Percentiles rank a stretch among this genome's conserved stretches.
phyloP scores from a whole-genome alignment of 2,888 invertebrate genomes.

The Timema cristinae region DNA sequence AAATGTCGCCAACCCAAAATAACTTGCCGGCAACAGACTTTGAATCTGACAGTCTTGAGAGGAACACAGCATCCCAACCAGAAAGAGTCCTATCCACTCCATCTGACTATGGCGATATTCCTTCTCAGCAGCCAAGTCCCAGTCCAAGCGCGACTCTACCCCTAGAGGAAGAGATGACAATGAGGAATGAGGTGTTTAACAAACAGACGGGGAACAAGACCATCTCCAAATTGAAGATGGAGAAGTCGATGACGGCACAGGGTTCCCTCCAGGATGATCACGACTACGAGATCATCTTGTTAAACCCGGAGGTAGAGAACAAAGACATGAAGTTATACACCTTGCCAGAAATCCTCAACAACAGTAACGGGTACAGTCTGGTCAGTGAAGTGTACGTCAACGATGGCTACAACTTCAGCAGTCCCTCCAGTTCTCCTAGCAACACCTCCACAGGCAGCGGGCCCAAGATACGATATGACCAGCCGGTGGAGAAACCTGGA shows the following conservation, averaged over 20 bases:
- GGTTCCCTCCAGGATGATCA: slow-evolving; percentile 40
- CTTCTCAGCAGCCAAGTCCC: slow-evolving; percentile 68
- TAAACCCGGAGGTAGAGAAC: slow-evolving; percentile 36
- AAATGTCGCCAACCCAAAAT: neutral
- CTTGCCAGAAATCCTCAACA: slow-evolving; percentile 27
- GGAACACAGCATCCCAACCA: slow-evolving; percentile 44
- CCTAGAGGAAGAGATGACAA: slow-evolving; percentile 75
- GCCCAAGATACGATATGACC: slow-evolving; percentile 54
- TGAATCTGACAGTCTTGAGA: slow-evolving; percentile 70
- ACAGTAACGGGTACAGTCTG: slow-evolving; percentile 55
- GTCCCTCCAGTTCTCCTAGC: slow-evolving; percentile 43
- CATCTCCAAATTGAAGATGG: slow-evolving; percentile 41
- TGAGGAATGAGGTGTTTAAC: slow-evolving; percentile 70
- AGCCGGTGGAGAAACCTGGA: slow-evolving; percentile 62
- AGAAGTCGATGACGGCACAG: slow-evolving; percentile 20
- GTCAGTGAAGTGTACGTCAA: slow-evolving; percentile 78
- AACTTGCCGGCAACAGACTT: slow-evolving; percentile 48
- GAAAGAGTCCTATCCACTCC: slow-evolving; percentile 55
- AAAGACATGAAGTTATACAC: slow-evolving; percentile 33
- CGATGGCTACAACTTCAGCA: slow-evolving; percentile 56
- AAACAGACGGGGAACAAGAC: slow-evolving; percentile 55
- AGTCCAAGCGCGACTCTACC: slow-evolving; percentile 69
- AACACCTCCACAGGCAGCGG: slow-evolving; percentile 46
- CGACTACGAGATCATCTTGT: slow-evolving; percentile 47
- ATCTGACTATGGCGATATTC: slow-evolving; percentile 59